A percentile compares a stretch with the other conserved stretches of the same genome.
These are phyloP conservation scores for Epinephelus awoara DNA, from an alignment of 2,797 vertebrate species.

Conservation along the genomic window DNA sequence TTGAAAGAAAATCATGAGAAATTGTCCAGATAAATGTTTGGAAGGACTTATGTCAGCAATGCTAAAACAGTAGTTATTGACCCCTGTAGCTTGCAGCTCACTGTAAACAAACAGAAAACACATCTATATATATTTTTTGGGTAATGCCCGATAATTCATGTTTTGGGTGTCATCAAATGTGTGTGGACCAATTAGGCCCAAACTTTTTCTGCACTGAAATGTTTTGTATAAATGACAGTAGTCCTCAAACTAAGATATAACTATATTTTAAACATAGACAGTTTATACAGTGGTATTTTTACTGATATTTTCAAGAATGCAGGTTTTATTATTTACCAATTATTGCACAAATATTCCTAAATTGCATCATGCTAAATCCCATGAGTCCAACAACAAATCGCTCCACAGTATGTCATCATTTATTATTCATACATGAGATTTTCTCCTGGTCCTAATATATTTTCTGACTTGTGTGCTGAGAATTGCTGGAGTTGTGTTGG, in stretches of 20 bases:
- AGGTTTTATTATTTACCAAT: background rate
- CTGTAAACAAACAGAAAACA: background rate
- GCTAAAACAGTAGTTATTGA: background rate
- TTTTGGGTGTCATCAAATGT: background rate
- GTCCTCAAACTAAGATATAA: background rate
- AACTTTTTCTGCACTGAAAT: background rate
- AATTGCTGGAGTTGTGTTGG: constrained; percentile 5
- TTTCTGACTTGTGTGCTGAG: constrained; percentile 7
- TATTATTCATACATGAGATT: constrained; percentile 10
- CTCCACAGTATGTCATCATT: constrained; percentile 4
- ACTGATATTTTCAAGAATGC: background rate
- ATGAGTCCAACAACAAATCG: background rate
- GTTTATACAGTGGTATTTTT: background rate
- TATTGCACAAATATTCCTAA: background rate
- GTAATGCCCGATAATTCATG: background rate
- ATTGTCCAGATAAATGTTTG: background rate
- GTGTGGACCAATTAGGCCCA: background rate
- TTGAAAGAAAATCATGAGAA: background rate
- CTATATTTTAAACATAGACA: background rate
- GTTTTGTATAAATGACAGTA: background rate
- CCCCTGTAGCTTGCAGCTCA: too few relatives aligned
- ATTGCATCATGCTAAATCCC: constrained; percentile 7
- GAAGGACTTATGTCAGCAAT: background rate
- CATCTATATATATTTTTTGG: background rate
- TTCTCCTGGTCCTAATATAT: constrained; percentile 19